These are phyloP conservation scores for Tenthredo livida DNA, from an alignment of 2,888 invertebrate genomes.

Conservation along the genomic window DNA sequence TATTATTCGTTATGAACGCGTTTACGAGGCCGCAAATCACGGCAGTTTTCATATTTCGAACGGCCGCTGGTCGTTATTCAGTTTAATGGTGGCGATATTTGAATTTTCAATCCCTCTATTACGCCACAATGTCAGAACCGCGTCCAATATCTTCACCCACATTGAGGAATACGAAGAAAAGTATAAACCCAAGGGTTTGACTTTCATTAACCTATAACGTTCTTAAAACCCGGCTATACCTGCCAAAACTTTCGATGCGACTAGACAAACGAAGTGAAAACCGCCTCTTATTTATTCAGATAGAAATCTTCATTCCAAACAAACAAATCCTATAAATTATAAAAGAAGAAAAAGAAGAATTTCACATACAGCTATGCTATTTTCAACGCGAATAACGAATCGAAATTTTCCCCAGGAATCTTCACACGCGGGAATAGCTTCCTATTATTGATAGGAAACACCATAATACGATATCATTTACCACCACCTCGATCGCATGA, in stretches of 20 bases:
- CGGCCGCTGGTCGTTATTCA: conserved; percentile 77
- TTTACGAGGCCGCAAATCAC: conserved; percentile 79
- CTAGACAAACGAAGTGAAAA: neutral
- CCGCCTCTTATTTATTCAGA: neutral
- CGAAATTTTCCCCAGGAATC: neutral
- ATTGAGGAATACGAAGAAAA: conserved; percentile 36
- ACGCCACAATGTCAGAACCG: conserved; percentile 52
- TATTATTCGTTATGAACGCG: conserved; percentile 78
- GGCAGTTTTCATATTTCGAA: conserved; percentile 78
- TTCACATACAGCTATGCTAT: neutral
- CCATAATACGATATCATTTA: conserved; percentile 52
- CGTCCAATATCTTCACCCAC: conserved; percentile 41
- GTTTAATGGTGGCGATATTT: conserved; percentile 77
- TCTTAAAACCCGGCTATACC: neutral
- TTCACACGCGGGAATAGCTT: conserved; percentile 33
- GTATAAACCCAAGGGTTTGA: conserved; percentile 22
- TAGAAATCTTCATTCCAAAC: neutral
- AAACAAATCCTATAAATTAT: conserved; percentile 1
- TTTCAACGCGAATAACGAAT: neutral
- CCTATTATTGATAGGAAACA: conserved; percentile 52
- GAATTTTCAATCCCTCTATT: conserved; percentile 75
- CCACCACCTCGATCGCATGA: conserved; percentile 62
- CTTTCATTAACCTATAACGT: conserved; percentile 24
- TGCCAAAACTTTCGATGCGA: neutral
- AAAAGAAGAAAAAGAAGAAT: neutral